phyloP scores from a whole-genome alignment of 2,113 vertebrate species.

The Acanthochromis polyacanthus region DNA sequence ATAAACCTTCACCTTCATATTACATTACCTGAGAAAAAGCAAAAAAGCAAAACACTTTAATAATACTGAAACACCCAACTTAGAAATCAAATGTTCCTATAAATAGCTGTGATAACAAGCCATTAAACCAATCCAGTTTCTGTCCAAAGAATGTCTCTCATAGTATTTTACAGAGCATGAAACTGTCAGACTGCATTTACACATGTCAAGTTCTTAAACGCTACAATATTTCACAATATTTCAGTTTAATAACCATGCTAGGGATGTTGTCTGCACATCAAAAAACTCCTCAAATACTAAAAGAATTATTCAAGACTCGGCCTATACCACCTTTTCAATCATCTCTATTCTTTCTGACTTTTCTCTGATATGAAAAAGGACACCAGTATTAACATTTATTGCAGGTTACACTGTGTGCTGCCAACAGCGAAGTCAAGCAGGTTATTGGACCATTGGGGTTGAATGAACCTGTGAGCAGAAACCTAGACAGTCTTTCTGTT shows the following conservation, averaged over 20 bases:
- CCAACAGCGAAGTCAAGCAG: not conserved
- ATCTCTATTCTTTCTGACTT: not conserved
- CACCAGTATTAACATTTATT: not conserved
- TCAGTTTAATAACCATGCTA: not conserved
- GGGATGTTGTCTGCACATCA: not conserved
- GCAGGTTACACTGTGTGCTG: not conserved
- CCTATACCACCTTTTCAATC: not conserved
- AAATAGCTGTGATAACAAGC: not conserved
- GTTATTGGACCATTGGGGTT: slow-evolving; percentile 4
- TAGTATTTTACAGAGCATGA: not conserved
- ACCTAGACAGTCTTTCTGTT: slow-evolving; percentile 3
- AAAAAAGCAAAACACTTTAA: not conserved
- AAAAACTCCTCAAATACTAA: not conserved
- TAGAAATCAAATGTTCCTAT: slow-evolving; percentile 7
- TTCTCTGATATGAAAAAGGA: not conserved
- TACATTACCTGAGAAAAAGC: not conserved
- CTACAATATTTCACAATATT: not conserved
- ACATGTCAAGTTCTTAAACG: slow-evolving; percentile 7
- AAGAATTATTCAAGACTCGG: not conserved
- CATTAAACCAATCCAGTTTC: slow-evolving; percentile 1
- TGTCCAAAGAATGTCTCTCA: not conserved
- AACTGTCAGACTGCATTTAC: not conserved
- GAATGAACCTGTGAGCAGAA: not conserved
- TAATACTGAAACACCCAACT: not conserved
- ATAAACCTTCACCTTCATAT: not conserved